These are phyloP conservation scores for Invenusta paracnida DNA, from an alignment of 2,888 invertebrate genomes.

Conservation along the genomic window DNA sequence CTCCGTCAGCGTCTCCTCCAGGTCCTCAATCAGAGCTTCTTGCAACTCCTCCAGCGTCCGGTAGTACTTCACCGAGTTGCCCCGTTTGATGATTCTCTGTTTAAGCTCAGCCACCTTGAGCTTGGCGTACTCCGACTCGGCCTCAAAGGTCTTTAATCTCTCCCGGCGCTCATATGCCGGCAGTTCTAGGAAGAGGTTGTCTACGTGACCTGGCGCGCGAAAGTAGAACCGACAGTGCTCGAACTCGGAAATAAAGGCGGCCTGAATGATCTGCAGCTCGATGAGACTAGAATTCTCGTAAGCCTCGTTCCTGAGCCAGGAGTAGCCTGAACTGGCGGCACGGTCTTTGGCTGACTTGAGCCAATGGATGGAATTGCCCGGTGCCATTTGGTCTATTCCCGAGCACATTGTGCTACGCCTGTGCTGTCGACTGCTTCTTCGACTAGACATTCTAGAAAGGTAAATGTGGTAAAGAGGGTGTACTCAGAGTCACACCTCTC, in stretches of 20 bases:
- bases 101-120: slow-evolving; percentile 54
- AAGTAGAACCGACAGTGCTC: slow-evolving; percentile 56
- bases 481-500: too few relatives aligned
- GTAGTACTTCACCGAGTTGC: slow-evolving; percentile 56
- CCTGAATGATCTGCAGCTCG: slow-evolving; percentile 55
- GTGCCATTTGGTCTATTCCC: not conserved
- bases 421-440: not conserved
- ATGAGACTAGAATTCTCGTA: slow-evolving; percentile 53
- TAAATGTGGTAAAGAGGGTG: too few relatives aligned
- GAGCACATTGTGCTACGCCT: not conserved
- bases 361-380: not conserved
- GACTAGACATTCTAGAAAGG: too few relatives aligned
- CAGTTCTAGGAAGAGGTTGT: slow-evolving; percentile 44
- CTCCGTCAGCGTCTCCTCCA: slow-evolving; percentile 47
- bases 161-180: slow-evolving; percentile 43
- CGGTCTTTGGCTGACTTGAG: not conserved
- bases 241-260: slow-evolving; percentile 49
- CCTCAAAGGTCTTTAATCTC: slow-evolving; percentile 46
- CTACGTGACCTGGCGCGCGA: slow-evolving; percentile 51
- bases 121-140: slow-evolving; percentile 51
- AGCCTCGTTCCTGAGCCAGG: slow-evolving; percentile 53
- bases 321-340: slow-evolving; percentile 49
- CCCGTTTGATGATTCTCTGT: slow-evolving; percentile 55
- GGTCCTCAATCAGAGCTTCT: slow-evolving; percentile 53
- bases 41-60: slow-evolving; percentile 53